Evolutionary conservation across 2,888 invertebrate species (phyloP).

Genomic region (Drosophila meridionalis): DNA sequence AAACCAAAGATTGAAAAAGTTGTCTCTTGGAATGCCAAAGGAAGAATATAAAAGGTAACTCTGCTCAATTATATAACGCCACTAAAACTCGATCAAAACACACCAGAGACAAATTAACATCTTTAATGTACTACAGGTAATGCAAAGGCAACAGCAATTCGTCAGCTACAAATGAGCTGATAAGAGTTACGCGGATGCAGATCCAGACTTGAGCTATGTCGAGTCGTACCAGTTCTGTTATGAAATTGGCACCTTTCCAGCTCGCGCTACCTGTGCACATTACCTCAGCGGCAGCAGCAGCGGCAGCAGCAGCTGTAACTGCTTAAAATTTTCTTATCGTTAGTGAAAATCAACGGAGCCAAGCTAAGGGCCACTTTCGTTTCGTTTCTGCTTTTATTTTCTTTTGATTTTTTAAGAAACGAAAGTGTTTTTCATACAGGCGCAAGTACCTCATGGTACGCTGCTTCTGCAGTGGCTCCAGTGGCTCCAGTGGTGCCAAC

Average conservation of each 20-base stretch:
- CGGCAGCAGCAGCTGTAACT: constrained; percentile 19
- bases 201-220: neutral
- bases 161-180: constrained; percentile 35
- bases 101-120: neutral
- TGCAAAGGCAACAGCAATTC: neutral
- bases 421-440: constrained; percentile 73
- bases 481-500: constrained; percentile 53
- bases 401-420: constrained; percentile 43
- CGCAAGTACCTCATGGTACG: constrained; percentile 36
- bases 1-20: constrained; percentile 5
- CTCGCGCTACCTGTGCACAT: neutral
- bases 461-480: constrained; percentile 18
- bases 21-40: constrained; percentile 14
- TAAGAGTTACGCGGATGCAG: constrained; percentile 30
- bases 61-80: neutral
- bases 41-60: neutral
- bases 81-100: neutral
- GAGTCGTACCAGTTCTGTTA: constrained; percentile 14
- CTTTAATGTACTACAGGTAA: neutral
- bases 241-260: constrained; percentile 44
- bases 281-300: constrained; percentile 27
- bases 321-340: constrained; percentile 52
- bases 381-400: constrained; percentile 48
- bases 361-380: constrained; percentile 61
- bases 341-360: constrained; percentile 45